Base-by-base conservation (phyloP, 1,140 invertebrate species). In the Leptopilina boulardi region DNA sequence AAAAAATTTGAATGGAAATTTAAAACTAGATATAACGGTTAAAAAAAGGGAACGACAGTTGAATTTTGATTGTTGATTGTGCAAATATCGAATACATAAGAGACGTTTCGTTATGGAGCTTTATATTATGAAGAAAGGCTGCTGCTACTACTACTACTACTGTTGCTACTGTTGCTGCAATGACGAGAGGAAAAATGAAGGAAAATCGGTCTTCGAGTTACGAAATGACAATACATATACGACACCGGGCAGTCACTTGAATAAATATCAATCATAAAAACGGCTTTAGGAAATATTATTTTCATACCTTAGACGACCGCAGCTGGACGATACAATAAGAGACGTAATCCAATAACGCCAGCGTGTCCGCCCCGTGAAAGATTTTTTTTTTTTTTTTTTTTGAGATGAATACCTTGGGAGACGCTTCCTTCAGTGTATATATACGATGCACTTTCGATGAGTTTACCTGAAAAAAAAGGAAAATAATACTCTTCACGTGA, bases 201-300 rank as follows among this genome's bases (percentile, higher is more conserved):
- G 70, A 56, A 70, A 47, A 76, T 70, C 41, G 59, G 41, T 79
- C 73, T 30, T 71, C 38, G 19, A 80, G 81, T 80, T 77, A 73
- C 75, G 47, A 18, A 34, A 70, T 77, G 59, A 83, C 82, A 83
- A 80, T 77, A 74, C 34, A 59, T 42, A n/a, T 38, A 3, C 41
- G 21, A 73, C 70, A 75, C 71, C 78, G 42, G 70, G 23, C 76
- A 80, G 79, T 83, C 82, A 78, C 79, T 83, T 80, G 82, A 83
- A 83, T 81, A 81, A 83, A 83, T 81, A 83, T 83, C 82, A 83
- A 83, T 83, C 82, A 83, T 83, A 83, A 76, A 76, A 73, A 38
- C 19, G 54, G 76, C 79, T 74, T 75, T 81, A 83, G 79, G 79
- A 83, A 83, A 82, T 84, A 84, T 84, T 82, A 81, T 82, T 81